Percentiles rank a stretch among this genome's conserved stretches.
Evolutionary conservation across 2,888 invertebrate species (phyloP).

Genomic region (Archaeoteleia sp.): DNA sequence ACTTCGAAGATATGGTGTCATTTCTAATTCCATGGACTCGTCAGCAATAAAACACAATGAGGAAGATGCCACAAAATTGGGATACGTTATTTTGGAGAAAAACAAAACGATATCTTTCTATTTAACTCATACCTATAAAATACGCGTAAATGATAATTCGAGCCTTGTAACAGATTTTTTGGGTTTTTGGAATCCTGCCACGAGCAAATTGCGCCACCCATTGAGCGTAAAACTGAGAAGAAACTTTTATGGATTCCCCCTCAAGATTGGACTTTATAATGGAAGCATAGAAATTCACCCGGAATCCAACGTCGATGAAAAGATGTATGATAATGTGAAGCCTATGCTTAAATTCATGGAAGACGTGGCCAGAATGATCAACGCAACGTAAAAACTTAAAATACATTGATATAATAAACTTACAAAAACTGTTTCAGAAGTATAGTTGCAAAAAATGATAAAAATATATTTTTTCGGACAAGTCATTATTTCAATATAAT

Average conservation of each 20-base stretch:
- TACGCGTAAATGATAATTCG: conserved; percentile 66
- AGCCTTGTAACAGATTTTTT: conserved; percentile 65
- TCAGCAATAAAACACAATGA: conserved; percentile 8
- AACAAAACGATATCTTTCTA: conserved; percentile 64
- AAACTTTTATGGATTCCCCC: conserved; percentile 65
- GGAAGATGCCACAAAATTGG: conserved; percentile 55
- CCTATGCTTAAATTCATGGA: conserved; percentile 75
- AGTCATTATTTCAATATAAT: no score
- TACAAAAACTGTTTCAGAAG: no score
- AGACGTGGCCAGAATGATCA: conserved; percentile 75
- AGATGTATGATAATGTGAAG: conserved; percentile 76
- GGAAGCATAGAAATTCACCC: conserved; percentile 75
- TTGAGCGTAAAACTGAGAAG: conserved; percentile 64
- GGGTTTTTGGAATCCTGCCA: conserved; percentile 68
- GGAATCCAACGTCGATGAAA: conserved; percentile 68
- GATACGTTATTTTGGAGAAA: conserved; percentile 56
- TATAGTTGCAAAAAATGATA: no score
- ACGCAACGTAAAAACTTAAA: conserved; percentile 44
- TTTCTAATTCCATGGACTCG: not conserved
- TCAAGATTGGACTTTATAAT: conserved; percentile 75
- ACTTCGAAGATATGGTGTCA: conserved; percentile 42
- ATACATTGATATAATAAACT: no score
- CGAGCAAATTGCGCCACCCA: conserved; percentile 57
- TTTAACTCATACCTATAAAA: conserved; percentile 68
- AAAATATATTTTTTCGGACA: no score